Conservation (phyloP, 2,113 vertebrate genomes). For the Sylvia atricapilla region DNA sequence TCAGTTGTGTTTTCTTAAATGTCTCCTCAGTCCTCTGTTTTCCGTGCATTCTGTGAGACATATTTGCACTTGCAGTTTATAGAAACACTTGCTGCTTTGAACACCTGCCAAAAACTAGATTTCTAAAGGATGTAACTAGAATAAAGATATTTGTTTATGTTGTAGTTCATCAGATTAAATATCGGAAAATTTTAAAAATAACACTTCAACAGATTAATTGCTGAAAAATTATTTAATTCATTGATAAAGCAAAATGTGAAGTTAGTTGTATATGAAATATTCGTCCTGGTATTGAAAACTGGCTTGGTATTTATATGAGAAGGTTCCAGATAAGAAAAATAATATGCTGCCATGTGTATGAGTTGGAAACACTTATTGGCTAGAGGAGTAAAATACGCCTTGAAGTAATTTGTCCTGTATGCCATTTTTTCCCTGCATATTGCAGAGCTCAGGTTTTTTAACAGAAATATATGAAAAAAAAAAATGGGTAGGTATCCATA, state of each 20-base stretch:
- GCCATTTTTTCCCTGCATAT: background rate
- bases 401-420: background rate
- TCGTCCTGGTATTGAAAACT: background rate
- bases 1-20: background rate
- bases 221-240: background rate
- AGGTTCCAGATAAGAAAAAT: background rate
- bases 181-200: background rate
- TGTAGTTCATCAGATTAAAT: background rate
- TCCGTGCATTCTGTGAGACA: background rate
- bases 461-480: background rate
- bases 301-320: background rate
- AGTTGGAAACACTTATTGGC: background rate
- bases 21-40: background rate
- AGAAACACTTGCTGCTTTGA: conserved; percentile 24
- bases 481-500: background rate
- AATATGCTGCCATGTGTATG: fast-evolving
- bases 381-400: background rate
- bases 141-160: background rate
- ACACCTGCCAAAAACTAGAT: conserved; percentile 12
- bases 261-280: background rate
- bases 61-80: conserved; percentile 30
- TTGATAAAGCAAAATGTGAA: background rate
- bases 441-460: background rate
- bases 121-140: background rate
- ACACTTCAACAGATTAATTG: background rate